Evolutionary conservation across 1,140 invertebrate genomes (phyloP), one percentile per base, ranked within the genome.

Genomic region (Ericerus pela): DNA sequence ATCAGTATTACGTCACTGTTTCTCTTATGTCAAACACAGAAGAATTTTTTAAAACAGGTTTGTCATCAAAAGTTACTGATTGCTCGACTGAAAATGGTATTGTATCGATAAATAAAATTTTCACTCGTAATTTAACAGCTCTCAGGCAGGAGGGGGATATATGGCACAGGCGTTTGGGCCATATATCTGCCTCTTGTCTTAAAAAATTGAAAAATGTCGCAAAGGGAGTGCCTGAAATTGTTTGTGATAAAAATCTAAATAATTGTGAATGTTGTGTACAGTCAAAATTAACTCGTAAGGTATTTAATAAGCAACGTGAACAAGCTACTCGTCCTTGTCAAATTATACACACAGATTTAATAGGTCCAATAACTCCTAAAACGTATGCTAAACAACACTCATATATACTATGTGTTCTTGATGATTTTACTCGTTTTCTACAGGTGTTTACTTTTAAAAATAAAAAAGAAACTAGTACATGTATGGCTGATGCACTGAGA

Each of bases 121-220:
- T n/a, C n/a, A n/a, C n/a, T n/a, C n/a, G n/a, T n/a, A n/a, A n/a
- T n/a, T n/a, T n/a, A n/a, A n/a, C n/a, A n/a, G n/a, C n/a, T n/a
- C n/a, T n/a, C n/a, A n/a, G n/a, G n/a, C 56, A 57, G 18, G 56
- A 57, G 43, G 51, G 56, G 38, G 56, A 41, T 38, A 36, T 57
- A 36, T 57, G 53, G 56, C 56, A 51, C 56, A 38, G 43, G 33
- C 37, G 51, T 28, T 38, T n/a, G 56, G 56, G 51, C 37, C 51
- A 51, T 31, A 12, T 41, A 30, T 51, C 56, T 30, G 33, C 56
- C 51, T 29, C 56, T 53, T 30, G 16, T 38, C 20, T 52, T 24
- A 27, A 51, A n/a, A 24, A 24, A 24, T 51, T 51, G 10, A 24
- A 22, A 51, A 24, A 24, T 20, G 26, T 24, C 20, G 6, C 20